phyloP scores from a whole-genome alignment of 2,888 invertebrate species.

The Podabrus alpinus region DNA sequence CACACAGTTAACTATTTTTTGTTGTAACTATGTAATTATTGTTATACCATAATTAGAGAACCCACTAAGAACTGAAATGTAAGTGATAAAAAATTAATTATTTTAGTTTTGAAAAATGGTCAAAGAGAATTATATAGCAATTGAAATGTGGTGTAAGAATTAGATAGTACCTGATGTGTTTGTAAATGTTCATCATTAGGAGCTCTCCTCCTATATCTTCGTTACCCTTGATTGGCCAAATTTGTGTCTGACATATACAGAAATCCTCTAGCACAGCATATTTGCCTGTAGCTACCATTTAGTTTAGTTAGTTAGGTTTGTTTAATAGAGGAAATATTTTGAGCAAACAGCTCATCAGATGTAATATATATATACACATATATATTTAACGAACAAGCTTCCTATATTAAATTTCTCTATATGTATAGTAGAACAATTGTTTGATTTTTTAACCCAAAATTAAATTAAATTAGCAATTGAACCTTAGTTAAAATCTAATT shows the following conservation, averaged over 20 bases:
- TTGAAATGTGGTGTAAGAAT: not conserved
- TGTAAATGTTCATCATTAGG: conserved; percentile 26
- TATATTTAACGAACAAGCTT: conserved; percentile 18
- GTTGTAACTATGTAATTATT: no score
- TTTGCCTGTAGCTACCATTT: conserved; percentile 29
- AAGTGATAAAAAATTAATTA: not conserved
- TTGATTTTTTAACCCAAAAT: not conserved
- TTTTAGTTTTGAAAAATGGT: not conserved
- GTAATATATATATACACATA: conserved; percentile 10
- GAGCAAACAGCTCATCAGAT: conserved; percentile 30
- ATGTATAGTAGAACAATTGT: conserved; percentile 11
- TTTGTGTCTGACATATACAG: conserved; percentile 31
- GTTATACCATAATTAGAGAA: no score
- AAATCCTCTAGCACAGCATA: conserved; percentile 19
- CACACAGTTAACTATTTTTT: no score
- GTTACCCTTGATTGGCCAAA: conserved; percentile 31
- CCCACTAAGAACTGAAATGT: no score
- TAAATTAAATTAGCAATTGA: not conserved
- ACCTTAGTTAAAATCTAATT: not conserved
- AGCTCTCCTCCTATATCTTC: conserved; percentile 20
- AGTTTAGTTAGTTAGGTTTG: conserved; percentile 31
- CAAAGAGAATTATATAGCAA: no score
- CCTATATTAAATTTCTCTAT: conserved; percentile 18
- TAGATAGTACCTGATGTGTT: conserved; percentile 22
- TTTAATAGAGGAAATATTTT: conserved; percentile 30